Conservation (phyloP, 2,888 invertebrate species). For the Ellobium chinense region DNA sequence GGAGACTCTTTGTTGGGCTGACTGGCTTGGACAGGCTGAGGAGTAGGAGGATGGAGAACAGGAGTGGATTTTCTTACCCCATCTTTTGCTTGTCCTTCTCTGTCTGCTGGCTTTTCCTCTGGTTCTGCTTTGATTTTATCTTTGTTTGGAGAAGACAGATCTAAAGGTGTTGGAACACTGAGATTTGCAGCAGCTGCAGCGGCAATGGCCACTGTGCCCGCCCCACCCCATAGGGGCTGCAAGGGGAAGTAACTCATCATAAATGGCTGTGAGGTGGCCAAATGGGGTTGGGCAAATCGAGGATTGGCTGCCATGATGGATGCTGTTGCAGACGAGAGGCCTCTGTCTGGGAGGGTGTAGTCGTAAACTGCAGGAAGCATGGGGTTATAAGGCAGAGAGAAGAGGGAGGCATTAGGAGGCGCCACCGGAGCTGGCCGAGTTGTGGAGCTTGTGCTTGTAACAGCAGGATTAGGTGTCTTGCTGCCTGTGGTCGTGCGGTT, state of each 20-base stretch:
- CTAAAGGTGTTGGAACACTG: conserved; percentile 60
- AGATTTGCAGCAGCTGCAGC: conserved; percentile 52
- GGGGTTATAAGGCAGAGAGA: conserved; percentile 30
- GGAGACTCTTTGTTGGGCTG: conserved; percentile 4
- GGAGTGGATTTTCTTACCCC: not conserved
- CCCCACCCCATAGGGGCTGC: conserved; percentile 39
- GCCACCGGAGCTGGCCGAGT: conserved; percentile 27
- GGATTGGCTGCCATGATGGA: conserved; percentile 49
- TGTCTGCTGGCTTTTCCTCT: conserved; percentile 18
- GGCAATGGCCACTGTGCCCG: conserved; percentile 41
- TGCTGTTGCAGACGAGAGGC: conserved; percentile 57
- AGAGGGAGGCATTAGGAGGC: conserved; percentile 23
- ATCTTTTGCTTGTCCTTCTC: not conserved
- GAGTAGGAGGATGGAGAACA: not conserved
- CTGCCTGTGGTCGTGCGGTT: conserved; percentile 23
- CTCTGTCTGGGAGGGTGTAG: conserved; percentile 71
- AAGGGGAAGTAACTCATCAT: conserved; percentile 55
- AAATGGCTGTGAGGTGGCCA: conserved; percentile 49
- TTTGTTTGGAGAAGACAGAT: conserved; percentile 62
- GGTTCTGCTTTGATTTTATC: conserved; percentile 51
- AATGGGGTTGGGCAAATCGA: conserved; percentile 53
- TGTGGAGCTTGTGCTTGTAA: conserved; percentile 3
- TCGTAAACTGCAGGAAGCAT: conserved; percentile 62
- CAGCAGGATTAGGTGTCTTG: not conserved
- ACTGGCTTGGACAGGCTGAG: not conserved